Base-by-base conservation (phyloP, 2,888 invertebrate genomes). In the Cheilosia urbana region DNA sequence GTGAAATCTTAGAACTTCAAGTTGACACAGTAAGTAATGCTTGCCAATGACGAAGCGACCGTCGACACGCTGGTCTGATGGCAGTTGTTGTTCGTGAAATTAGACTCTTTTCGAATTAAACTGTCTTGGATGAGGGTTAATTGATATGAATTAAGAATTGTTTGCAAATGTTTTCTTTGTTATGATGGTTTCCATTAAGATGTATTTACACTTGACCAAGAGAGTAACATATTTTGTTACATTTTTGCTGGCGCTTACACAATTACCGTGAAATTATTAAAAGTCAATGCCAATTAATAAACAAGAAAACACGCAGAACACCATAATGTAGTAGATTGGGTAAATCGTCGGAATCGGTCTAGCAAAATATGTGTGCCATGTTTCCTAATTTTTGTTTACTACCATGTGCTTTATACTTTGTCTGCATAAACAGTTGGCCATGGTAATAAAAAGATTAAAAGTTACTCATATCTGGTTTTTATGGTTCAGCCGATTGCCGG, bases 101-200 rank as follows among this genome's bases (percentile, higher is more conserved):
- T 58, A n/a, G 49, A 68, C 42, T 60, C 76, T 51, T 68, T 76
- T 76, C 60, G 40, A 60, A 51, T 53, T 45, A 68, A 76, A 68
- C 15, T 45, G 30, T 45, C 51, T 42, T 53, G 60, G 40, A 76
- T 66, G 37, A 42, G 34, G 75, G 76, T 63, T 68, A 76, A 76
- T 75, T 76, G 45, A 34, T 37, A n/a, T 51, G 30, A 2, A 30
- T 30, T 30, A 21, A 40, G 21, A 66, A 66, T 42, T 30, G 68
- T 19, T 51, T 47, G 58, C 55, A 45, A 45, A n/a, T 27, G 27
- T 13, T 42, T 68, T 27, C n/a, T 24, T 66, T 27, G 11, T 27
- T 17, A 53, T 40, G 17, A 24, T 37, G 19, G 24, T 17, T 45
- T 62, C n/a, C 21, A 21, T 7, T 65, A 21, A 51, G 1, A 15